Conservation (phyloP, 1,140 invertebrate species). For the Lithobius niger region DNA sequence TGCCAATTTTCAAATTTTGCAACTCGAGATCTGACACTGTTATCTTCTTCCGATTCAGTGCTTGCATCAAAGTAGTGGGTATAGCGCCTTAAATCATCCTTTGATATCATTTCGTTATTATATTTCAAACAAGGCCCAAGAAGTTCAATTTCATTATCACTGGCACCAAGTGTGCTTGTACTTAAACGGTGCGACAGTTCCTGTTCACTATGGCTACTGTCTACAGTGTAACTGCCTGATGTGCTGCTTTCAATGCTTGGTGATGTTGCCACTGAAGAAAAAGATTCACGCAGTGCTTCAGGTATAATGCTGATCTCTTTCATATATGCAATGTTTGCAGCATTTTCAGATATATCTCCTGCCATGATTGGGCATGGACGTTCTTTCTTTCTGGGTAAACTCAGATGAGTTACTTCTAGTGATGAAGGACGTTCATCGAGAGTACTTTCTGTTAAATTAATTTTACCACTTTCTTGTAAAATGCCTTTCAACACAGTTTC, state of each 20-base stretch:
- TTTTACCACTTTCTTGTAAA: not conserved
- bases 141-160: conserved; percentile 5
- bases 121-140: no score
- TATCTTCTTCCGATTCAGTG: not conserved
- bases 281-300: conserved; percentile 12
- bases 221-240: conserved; percentile 36
- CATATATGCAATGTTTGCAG: not conserved
- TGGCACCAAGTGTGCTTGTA: not conserved
- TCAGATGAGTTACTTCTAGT: conserved; percentile 33
- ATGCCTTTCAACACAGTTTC: not conserved
- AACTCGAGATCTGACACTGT: not conserved
- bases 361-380: not conserved
- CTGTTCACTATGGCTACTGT: conserved; percentile 30
- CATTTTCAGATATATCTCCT: conserved; percentile 14
- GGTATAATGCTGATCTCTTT: conserved; percentile 16
- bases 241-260: conserved; percentile 34
- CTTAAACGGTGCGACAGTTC: not conserved
- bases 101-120: not conserved
- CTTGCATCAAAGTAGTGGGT: not conserved
- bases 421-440: not conserved
- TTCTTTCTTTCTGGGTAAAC: conserved; percentile 3
- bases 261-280: conserved; percentile 3
- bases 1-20: conserved; percentile 3
- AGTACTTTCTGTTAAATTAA: not conserved
- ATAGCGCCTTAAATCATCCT: not conserved